A percentile compares a stretch with the other conserved stretches of the same genome.
Evolutionary conservation across 2,888 invertebrate species (phyloP).

Genomic region (Salticus scenicus): DNA sequence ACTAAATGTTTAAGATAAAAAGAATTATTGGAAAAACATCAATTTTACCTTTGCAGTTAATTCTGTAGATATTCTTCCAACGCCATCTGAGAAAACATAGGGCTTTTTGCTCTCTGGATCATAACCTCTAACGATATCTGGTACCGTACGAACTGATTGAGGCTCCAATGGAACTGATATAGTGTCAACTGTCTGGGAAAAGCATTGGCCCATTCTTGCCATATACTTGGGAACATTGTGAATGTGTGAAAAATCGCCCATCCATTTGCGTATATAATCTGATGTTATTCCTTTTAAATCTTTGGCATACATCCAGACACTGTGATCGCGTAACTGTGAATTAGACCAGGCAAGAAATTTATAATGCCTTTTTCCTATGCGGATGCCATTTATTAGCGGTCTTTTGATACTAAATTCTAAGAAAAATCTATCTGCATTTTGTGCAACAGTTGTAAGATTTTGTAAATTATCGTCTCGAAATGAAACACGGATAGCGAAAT

Average conservation of each 20-base stretch:
- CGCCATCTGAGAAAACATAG: slow-evolving; percentile 71
- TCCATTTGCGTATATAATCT: slow-evolving; percentile 67
- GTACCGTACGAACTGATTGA: slow-evolving; percentile 25
- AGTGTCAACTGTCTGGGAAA: slow-evolving; percentile 71
- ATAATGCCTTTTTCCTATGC: slow-evolving; percentile 63
- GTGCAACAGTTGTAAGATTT: slow-evolving; percentile 50
- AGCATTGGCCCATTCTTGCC: slow-evolving; percentile 72
- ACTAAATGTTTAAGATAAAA: too few species aligned
- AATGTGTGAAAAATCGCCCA: slow-evolving; percentile 71
- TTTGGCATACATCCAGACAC: slow-evolving; percentile 71
- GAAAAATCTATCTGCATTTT: slow-evolving; percentile 21
- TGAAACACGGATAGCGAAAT: slow-evolving; percentile 64
- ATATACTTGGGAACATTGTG: slow-evolving; percentile 71
- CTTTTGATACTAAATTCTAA: slow-evolving; percentile 31
- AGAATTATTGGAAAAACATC: too few species aligned
- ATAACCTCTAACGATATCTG: slow-evolving; percentile 51
- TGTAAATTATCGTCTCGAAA: slow-evolving; percentile 68
- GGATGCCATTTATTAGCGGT: slow-evolving; percentile 52
- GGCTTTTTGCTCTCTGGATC: slow-evolving; percentile 24
- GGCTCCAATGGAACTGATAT: slow-evolving; percentile 43
- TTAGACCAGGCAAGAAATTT: slow-evolving; percentile 72
- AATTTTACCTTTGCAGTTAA: slow-evolving; percentile 63
- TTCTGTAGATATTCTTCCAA: slow-evolving; percentile 68
- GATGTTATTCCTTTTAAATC: slow-evolving; percentile 54
- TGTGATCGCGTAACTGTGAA: slow-evolving; percentile 72